Conservation (phyloP, 1,140 invertebrate species). For the Leptonema lineaticorne region DNA sequence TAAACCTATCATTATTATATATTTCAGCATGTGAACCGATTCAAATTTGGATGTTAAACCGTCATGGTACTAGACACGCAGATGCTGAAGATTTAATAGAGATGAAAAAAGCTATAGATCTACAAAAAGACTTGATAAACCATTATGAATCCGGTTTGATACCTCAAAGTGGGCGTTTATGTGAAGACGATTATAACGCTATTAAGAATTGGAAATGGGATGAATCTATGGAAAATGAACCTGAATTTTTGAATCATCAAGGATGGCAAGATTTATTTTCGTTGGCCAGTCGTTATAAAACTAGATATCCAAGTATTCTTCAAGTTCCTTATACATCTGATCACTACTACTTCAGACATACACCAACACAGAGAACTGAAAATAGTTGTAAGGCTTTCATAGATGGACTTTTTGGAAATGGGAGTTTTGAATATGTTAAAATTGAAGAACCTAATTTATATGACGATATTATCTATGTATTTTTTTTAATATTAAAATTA, state of each 20-base stretch:
- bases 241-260: constrained; percentile 17
- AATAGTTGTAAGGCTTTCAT: constrained; percentile 68
- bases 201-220: constrained; percentile 34
- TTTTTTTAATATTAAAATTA: background rate
- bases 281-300: constrained; percentile 26
- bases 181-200: constrained; percentile 14
- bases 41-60: constrained; percentile 59
- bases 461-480: constrained; percentile 49
- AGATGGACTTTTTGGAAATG: constrained; percentile 64
- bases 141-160: constrained; percentile 18
- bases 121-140: constrained; percentile 42
- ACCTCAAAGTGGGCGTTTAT: background rate
- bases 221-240: constrained; percentile 12
- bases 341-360: constrained; percentile 63
- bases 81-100: constrained; percentile 13
- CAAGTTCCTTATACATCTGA: constrained; percentile 5
- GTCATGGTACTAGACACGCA: constrained; percentile 56
- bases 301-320: constrained; percentile 24
- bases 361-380: constrained; percentile 63
- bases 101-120: constrained; percentile 49
- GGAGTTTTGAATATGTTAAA: constrained; percentile 48
- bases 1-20: too few relatives aligned
- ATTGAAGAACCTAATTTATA: constrained; percentile 48
- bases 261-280: constrained; percentile 30
- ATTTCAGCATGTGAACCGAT: constrained; percentile 54